Conservation (phyloP, 2,113 vertebrate genomes). For the Pampusana beccarii region DNA sequence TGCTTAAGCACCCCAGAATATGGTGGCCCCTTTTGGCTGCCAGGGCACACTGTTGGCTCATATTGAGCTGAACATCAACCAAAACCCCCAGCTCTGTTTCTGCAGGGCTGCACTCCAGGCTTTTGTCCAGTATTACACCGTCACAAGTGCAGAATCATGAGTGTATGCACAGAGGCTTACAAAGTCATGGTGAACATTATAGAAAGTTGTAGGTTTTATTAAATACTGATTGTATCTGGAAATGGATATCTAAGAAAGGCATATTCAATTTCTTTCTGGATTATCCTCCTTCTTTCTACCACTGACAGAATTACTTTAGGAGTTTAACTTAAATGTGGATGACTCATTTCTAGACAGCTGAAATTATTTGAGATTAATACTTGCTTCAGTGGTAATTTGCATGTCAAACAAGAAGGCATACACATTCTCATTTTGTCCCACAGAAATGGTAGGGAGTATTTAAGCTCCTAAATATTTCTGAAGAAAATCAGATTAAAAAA, state of each 20-base stretch:
- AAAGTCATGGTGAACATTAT: not conserved
- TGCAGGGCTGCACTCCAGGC: not conserved
- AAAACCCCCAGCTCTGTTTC: not conserved
- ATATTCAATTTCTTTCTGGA: not conserved
- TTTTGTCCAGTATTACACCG: accelerated
- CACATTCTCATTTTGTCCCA: not conserved
- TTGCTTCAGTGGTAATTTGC: not conserved
- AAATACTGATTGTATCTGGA: not conserved
- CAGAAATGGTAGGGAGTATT: not conserved
- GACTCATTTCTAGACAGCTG: not conserved
- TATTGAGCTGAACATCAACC: not conserved
- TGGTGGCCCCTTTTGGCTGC: not conserved
- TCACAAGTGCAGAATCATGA: not conserved
- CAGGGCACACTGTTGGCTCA: not conserved
- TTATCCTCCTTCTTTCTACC: not conserved
- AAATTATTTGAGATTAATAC: not conserved
- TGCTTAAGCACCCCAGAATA: not conserved
- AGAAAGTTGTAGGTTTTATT: not conserved
- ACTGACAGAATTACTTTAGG: not conserved
- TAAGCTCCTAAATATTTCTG: not conserved
- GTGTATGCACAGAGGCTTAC: not conserved
- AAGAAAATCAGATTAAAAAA: not conserved
- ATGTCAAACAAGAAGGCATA: not conserved
- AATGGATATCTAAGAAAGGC: not conserved
- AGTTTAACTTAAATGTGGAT: not conserved